These are phyloP conservation scores for Grammomys dolichurus DNA, from an alignment of 2,113 vertebrate species.

Conservation along the genomic window DNA sequence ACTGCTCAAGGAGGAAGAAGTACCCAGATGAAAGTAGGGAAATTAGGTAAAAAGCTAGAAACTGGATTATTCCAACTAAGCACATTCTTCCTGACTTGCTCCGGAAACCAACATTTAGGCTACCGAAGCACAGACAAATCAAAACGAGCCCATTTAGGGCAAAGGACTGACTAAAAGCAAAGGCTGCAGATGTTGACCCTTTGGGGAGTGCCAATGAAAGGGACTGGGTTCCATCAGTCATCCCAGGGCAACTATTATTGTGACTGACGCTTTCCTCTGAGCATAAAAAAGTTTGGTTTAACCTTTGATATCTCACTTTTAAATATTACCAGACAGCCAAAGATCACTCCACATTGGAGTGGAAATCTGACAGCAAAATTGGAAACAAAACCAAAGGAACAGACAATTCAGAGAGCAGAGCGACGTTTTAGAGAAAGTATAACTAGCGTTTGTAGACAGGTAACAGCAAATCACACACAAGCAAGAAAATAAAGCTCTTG, in stretches of 20 bases:
- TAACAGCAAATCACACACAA: not conserved
- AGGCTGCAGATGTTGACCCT: not conserved
- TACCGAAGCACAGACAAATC: not conserved
- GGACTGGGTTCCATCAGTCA: not conserved
- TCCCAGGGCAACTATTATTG: not conserved
- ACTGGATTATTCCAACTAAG: not conserved
- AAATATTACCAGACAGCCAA: conserved; percentile 8
- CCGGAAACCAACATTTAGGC: not conserved
- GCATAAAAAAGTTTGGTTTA: not conserved
- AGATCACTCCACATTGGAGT: not conserved
- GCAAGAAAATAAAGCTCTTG: not conserved
- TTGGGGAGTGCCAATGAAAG: not conserved
- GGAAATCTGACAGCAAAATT: not conserved
- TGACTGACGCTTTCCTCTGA: not conserved
- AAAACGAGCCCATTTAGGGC: not conserved
- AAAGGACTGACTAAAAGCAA: not conserved
- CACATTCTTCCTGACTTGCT: not conserved
- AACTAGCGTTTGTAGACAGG: not conserved
- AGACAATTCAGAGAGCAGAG: not conserved
- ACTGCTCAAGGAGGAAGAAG: not conserved
- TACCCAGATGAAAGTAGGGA: not conserved
- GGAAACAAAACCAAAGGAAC: not conserved
- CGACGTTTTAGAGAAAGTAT: not conserved
- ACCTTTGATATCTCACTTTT: not conserved
- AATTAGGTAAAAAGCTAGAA: not conserved